Conservation (phyloP, 2,888 invertebrate genomes). For the Eulithis prunata region DNA sequence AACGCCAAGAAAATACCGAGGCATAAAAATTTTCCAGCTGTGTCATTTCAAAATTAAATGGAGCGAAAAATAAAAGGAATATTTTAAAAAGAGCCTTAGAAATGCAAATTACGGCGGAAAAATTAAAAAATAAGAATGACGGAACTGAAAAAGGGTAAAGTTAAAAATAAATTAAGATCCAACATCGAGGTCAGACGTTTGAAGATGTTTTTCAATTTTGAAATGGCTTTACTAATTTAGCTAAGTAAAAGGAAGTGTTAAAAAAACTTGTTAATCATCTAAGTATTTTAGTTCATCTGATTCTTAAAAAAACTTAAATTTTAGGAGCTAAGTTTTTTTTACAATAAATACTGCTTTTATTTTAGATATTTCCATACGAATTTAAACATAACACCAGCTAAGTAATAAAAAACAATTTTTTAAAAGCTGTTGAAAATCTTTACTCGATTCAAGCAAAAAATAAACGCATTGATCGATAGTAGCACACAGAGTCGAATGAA, state of each 20-base stretch:
- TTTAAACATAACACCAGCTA: no score
- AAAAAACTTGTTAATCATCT: no score
- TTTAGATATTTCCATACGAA: no score
- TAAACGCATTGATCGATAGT: not conserved
- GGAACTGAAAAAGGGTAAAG: constrained; percentile 33
- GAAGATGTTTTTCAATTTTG: constrained; percentile 32
- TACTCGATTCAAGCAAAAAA: no score
- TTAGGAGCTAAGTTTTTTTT: no score
- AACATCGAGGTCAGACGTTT: constrained; percentile 29
- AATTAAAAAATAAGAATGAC: constrained; percentile 34
- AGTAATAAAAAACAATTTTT: no score
- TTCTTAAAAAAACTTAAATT: no score
- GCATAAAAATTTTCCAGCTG: constrained; percentile 21
- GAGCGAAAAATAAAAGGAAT: constrained; percentile 28
- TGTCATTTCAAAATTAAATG: constrained; percentile 37
- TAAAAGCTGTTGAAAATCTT: no score
- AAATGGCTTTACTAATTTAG: not conserved
- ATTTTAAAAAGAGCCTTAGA: constrained; percentile 30
- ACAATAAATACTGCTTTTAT: no score
- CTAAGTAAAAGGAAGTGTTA: not conserved
- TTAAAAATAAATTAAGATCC: constrained; percentile 44
- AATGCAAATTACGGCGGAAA: constrained; percentile 36
- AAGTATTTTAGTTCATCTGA: no score
- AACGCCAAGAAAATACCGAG: not conserved
- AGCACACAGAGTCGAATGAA: constrained; percentile 1